These are phyloP conservation scores for Apostichopus californicus DNA, from an alignment of 35 echinoderm and acorn worm genomes.

Conservation along the genomic window DNA sequence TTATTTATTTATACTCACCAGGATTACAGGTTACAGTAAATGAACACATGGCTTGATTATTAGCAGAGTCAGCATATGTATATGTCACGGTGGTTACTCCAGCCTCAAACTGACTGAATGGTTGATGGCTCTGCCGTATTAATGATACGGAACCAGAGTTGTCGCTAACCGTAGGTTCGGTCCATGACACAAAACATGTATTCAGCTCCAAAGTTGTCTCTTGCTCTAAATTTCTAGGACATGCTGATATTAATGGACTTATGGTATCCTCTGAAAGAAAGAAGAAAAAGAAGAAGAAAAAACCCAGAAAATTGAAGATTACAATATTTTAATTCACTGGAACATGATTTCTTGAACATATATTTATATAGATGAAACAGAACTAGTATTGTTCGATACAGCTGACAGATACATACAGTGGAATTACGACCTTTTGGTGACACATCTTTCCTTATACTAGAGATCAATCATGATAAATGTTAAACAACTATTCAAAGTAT, in stretches of 20 bases:
- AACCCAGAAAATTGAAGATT: no score
- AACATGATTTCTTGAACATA: no score
- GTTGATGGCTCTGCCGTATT: conserved; percentile 7
- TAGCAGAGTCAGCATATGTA: conserved; percentile 25
- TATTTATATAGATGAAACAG: no score
- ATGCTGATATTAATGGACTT: conserved; percentile 25
- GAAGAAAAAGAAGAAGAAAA: no score
- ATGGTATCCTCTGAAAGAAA: conserved; percentile 30
- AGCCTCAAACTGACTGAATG: background rate
- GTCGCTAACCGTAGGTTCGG: conserved; percentile 7
- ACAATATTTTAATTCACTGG: no score
- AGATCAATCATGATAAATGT: no score
- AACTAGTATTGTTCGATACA: no score
- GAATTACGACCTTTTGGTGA: no score
- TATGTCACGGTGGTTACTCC: conserved; percentile 24
- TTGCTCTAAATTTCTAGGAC: conserved; percentile 21
- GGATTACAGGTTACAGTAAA: conserved; percentile 35
- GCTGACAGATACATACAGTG: no score
- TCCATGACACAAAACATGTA: conserved; percentile 13
- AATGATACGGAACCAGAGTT: conserved; percentile 24
- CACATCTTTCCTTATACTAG: no score
- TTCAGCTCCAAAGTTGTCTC: background rate
- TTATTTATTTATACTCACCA: background rate
- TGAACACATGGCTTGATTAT: conserved; percentile 5
- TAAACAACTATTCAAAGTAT: no score